These are phyloP conservation scores for Notothenia rossii DNA, from an alignment of 2,113 vertebrate genomes.

Conservation along the genomic window DNA sequence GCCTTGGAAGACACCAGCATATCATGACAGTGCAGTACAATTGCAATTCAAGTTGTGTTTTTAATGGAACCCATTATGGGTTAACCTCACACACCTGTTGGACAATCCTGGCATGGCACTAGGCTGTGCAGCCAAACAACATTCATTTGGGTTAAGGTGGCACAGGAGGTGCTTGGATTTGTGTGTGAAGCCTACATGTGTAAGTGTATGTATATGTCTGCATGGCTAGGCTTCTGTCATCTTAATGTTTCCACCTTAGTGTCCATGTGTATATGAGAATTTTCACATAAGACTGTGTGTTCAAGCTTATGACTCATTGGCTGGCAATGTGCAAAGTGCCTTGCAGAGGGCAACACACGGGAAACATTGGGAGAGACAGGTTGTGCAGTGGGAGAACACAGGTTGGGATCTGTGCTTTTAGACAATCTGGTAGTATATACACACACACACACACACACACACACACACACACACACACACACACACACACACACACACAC, in stretches of 20 bases:
- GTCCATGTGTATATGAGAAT: slow-evolving; percentile 17
- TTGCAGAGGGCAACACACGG: slow-evolving; percentile 47
- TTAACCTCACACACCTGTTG: slow-evolving; percentile 29
- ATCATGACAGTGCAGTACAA: background rate
- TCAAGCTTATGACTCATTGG: slow-evolving; percentile 54
- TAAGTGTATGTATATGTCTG: background rate
- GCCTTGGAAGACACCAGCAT: background rate
- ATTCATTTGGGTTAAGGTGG: slow-evolving; percentile 43
- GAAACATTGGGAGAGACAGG: slow-evolving; percentile 52
- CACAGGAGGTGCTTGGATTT: slow-evolving; percentile 24
- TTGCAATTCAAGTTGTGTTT: slow-evolving; percentile 6
- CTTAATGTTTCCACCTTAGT: slow-evolving; percentile 22
- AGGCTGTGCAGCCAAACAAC: slow-evolving; percentile 46
- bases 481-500: slow-evolving; percentile 10
- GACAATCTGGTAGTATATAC: background rate
- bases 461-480: slow-evolving; percentile 4
- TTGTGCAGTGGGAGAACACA: slow-evolving; percentile 34
- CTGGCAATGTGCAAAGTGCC: slow-evolving; percentile 42
- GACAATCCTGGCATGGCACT: slow-evolving; percentile 43
- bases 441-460: background rate
- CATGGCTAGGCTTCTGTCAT: slow-evolving; percentile 30
- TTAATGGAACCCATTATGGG: slow-evolving; percentile 14
- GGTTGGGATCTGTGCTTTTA: slow-evolving; percentile 48
- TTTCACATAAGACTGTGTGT: slow-evolving; percentile 12
- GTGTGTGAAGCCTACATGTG: slow-evolving; percentile 1